These are phyloP conservation scores for Pocota personata DNA, from an alignment of 2,888 invertebrate genomes.

Conservation along the genomic window DNA sequence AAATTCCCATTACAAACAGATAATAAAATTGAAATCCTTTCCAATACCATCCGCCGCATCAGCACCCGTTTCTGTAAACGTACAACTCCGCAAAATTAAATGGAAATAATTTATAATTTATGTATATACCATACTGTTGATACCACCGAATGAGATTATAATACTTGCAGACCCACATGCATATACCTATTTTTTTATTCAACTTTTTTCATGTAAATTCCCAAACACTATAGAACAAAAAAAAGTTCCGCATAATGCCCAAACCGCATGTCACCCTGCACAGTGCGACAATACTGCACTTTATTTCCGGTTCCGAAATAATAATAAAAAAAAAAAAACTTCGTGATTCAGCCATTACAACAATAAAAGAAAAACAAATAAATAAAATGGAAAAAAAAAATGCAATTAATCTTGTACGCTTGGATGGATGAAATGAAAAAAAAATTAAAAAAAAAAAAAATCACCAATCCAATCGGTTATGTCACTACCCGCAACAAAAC, in stretches of 20 bases:
- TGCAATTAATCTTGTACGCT: constrained; percentile 51
- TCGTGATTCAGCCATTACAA: constrained; percentile 13
- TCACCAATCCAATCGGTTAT: neutral
- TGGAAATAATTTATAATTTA: constrained; percentile 18
- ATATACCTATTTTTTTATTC: neutral
- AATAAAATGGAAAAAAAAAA: constrained; percentile 30
- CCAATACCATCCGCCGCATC: neutral
- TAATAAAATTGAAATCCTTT: neutral
- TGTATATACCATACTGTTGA: neutral
- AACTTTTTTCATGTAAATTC: constrained; percentile 3
- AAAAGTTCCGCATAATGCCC: constrained; percentile 41
- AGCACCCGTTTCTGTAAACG: neutral
- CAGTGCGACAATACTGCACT: constrained; percentile 15
- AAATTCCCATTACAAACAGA: neutral
- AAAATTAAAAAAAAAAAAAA: neutral
- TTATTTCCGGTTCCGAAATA: constrained; percentile 2
- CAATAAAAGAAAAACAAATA: constrained; percentile 18
- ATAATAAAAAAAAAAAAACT: constrained; percentile 3
- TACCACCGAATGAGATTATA: neutral
- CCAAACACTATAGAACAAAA: constrained; percentile 7
- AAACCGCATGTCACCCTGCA: constrained; percentile 57
- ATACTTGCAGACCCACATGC: neutral
- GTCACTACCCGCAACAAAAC: neutral
- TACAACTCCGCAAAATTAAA: constrained; percentile 11
- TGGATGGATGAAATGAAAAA: constrained; percentile 1